These are phyloP conservation scores for Mus caroli DNA, from an alignment of 2,797 vertebrate species.

Conservation along the genomic window DNA sequence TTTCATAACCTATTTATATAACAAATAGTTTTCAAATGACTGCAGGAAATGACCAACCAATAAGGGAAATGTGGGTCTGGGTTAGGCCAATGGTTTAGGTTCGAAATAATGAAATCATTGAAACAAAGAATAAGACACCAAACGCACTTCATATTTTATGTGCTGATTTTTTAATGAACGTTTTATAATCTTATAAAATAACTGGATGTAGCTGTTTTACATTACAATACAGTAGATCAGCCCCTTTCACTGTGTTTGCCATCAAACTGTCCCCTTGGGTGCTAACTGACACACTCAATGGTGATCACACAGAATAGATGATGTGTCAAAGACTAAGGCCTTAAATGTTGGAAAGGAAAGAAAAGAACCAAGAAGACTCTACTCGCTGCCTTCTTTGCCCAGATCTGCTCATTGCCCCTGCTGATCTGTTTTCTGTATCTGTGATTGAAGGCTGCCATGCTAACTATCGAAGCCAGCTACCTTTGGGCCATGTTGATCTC, in stretches of 20 bases:
- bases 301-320: conserved; percentile 16
- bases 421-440: not conserved
- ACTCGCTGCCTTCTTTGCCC: not conserved
- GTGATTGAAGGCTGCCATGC: not conserved
- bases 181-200: conserved; percentile 83
- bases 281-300: not conserved
- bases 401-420: not conserved
- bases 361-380: not conserved
- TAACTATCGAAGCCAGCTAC: not conserved
- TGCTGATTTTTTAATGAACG: conserved; percentile 82
- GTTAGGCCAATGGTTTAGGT: not conserved
- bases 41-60: not conserved
- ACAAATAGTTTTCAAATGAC: conserved; percentile 25
- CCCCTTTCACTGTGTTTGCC: conserved; percentile 57
- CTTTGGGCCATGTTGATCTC: not conserved
- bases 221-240: conserved; percentile 76
- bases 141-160: conserved; percentile 38
- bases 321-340: conserved; percentile 32
- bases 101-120: conserved; percentile 20
- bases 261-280: conserved; percentile 41
- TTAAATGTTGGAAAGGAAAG: conserved; percentile 1
- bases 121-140: conserved; percentile 48
- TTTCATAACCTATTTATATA: conserved; percentile 15
- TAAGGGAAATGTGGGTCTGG: not conserved
- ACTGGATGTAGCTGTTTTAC: conserved; percentile 74